These are phyloP conservation scores for Simalia tracyae DNA, from an alignment of 2,797 vertebrate species.

Conservation along the genomic window DNA sequence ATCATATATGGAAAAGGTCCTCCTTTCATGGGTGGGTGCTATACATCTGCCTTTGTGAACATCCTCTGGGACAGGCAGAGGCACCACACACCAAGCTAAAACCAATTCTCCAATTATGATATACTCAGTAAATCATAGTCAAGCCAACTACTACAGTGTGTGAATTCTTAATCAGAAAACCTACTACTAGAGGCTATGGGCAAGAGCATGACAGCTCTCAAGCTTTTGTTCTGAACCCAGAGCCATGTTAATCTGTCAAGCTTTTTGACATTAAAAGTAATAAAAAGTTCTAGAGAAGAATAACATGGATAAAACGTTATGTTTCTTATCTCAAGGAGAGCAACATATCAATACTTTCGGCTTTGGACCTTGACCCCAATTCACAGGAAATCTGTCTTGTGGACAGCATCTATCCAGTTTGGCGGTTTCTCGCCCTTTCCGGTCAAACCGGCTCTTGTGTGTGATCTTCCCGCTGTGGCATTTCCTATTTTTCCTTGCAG, in stretches of 20 bases:
- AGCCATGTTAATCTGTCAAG: background rate
- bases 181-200: background rate
- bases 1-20: no score
- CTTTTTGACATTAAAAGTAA: background rate
- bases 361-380: background rate
- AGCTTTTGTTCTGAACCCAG: background rate
- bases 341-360: background rate
- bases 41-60: no score
- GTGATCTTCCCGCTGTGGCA: conserved; percentile 20
- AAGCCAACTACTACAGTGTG: background rate
- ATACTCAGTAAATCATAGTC: background rate
- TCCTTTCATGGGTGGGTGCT: no score
- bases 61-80: no score
- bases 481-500: conserved; percentile 16
- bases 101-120: background rate
- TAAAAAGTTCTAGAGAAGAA: conserved; percentile 25
- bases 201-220: background rate
- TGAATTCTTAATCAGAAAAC: background rate
- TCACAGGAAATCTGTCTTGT: conserved; percentile 19
- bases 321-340: background rate
- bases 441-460: background rate
- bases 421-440: background rate
- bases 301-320: background rate
- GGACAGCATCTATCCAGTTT: background rate
- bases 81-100: no score